These are phyloP conservation scores for Plodia interpunctella DNA, from an alignment of 1,140 invertebrate genomes.

Conservation along the genomic window DNA sequence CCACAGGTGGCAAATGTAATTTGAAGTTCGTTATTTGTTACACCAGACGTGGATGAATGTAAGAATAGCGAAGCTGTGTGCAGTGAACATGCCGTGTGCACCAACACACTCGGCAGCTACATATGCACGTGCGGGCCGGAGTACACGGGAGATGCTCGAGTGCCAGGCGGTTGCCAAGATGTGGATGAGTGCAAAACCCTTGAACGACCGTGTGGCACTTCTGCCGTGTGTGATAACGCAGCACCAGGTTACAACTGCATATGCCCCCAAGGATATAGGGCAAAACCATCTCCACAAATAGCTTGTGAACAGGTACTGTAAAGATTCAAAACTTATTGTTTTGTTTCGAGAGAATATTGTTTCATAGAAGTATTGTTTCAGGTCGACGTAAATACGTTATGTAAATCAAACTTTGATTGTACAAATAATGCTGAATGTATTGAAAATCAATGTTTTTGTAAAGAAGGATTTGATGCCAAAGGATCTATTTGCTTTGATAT, in stretches of 20 bases:
- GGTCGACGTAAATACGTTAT: conserved; percentile 91
- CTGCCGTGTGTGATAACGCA: conserved; percentile 93
- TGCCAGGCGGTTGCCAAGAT: conserved; percentile 85
- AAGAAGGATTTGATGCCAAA: conserved; percentile 89
- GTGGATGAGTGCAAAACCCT: conserved; percentile 92
- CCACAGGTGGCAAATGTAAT: conserved; percentile 38
- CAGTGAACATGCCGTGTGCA: conserved; percentile 90
- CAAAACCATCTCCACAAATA: conserved; percentile 87
- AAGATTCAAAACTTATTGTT: conserved; percentile 11
- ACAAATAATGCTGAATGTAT: conserved; percentile 94
- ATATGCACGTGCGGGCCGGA: conserved; percentile 89
- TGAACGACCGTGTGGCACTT: conserved; percentile 89
- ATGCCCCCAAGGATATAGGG: conserved; percentile 92
- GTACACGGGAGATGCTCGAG: conserved; percentile 90
- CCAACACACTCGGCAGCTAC: conserved; percentile 91
- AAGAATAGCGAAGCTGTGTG: conserved; percentile 85
- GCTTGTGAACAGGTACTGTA: conserved; percentile 88
- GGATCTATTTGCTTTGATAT: conserved; percentile 88
- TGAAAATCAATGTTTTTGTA: conserved; percentile 93
- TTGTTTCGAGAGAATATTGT: neutral
- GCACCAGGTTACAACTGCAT: conserved; percentile 91
- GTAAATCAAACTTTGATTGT: conserved; percentile 92
- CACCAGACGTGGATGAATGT: conserved; percentile 93
- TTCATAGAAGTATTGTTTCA: conserved; percentile 48
- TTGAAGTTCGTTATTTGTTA: conserved; percentile 67